Evolutionary conservation across 2,797 vertebrate genomes (phyloP).

Genomic region (Pseudochirops corinnae): DNA sequence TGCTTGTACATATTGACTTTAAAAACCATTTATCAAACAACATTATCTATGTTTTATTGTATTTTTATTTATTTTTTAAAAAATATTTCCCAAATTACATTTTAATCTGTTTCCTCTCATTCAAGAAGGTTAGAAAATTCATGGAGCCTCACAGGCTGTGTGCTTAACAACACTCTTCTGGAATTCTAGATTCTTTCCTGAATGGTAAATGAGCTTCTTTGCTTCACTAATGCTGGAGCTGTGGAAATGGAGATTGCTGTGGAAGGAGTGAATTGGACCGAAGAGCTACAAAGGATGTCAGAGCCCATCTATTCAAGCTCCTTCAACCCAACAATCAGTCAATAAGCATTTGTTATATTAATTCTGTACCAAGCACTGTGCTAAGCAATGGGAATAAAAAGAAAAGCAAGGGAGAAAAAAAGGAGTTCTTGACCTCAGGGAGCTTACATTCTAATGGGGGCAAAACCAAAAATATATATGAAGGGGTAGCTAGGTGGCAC

Average conservation of each 20-base stretch:
- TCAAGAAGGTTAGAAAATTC: background rate
- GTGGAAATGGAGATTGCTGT: background rate
- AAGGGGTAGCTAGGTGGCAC: background rate
- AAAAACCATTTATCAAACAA: background rate
- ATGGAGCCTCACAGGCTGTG: background rate
- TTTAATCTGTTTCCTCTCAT: background rate
- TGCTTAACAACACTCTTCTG: background rate
- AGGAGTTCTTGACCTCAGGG: background rate
- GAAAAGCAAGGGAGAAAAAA: background rate
- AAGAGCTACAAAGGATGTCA: background rate
- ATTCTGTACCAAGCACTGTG: background rate
- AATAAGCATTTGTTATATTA: fast-evolving
- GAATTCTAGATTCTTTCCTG: background rate
- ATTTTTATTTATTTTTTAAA: background rate
- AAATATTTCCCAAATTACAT: background rate
- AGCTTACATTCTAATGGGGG: background rate
- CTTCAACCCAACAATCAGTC: background rate
- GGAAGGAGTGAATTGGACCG: background rate
- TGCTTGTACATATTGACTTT: background rate
- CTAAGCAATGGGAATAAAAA: background rate
- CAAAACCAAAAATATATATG: background rate
- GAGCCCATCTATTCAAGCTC: background rate
- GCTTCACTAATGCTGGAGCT: background rate
- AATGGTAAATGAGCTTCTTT: slow-evolving; percentile 33
- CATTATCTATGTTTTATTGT: background rate